Evolutionary conservation across 2,888 invertebrate species (phyloP).

Genomic region (Seira ritae): DNA sequence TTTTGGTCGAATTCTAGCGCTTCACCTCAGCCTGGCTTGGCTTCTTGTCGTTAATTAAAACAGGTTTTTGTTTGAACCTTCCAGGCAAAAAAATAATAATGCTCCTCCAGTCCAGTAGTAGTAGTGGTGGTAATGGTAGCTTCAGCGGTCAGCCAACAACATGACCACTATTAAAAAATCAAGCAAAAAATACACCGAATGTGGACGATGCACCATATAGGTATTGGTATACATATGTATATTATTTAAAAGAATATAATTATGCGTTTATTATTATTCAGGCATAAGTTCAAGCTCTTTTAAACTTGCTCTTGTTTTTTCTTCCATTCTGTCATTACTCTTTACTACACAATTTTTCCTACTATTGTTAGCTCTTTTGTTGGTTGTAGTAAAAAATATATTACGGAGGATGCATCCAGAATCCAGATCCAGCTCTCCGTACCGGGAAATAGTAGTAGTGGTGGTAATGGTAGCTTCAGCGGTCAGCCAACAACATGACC

Average conservation of each 20-base stretch:
- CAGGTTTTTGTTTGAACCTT: constrained; percentile 61
- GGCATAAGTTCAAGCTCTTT: constrained; percentile 23
- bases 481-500: constrained; percentile 31
- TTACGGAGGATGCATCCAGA: too few species aligned
- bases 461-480: constrained; percentile 41
- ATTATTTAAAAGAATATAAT: constrained; percentile 29
- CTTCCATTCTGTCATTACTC: constrained; percentile 40
- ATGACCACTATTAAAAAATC: constrained; percentile 29
- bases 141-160: constrained; percentile 27
- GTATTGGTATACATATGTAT: too few species aligned
- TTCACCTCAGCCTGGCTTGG: constrained; percentile 21
- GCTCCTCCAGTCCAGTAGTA: too few species aligned
- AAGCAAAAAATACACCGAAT: background rate
- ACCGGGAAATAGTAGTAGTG: too few species aligned
- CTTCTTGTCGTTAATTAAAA: constrained; percentile 58
- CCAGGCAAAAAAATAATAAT: constrained; percentile 60
- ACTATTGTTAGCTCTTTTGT: constrained; percentile 35
- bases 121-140: too few species aligned
- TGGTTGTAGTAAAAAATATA: too few species aligned
- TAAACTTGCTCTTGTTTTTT: background rate
- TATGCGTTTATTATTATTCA: constrained; percentile 38
- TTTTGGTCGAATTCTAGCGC: constrained; percentile 33
- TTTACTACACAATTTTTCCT: constrained; percentile 36
- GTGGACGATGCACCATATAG: too few species aligned
- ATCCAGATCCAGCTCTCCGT: too few species aligned